Evolutionary conservation across 2,888 invertebrate species (phyloP).

Genomic region (Leucoptera coffeella): DNA sequence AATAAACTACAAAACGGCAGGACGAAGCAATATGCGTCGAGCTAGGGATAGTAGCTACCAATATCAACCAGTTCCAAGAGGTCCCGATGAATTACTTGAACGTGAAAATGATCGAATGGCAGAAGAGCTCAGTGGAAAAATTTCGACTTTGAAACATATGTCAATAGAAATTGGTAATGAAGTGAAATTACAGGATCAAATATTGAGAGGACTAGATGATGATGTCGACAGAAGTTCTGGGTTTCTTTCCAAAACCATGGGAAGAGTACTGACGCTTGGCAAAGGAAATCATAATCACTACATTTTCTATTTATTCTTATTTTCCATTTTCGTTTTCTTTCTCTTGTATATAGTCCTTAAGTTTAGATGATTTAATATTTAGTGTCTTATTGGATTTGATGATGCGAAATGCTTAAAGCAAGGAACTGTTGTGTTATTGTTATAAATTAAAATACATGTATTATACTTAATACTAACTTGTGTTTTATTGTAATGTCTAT

Average conservation of each 20-base stretch:
- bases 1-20: constrained; percentile 50
- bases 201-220: constrained; percentile 81
- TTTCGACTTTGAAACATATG: constrained; percentile 82
- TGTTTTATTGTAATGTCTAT: no score
- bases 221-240: constrained; percentile 88
- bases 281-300: constrained; percentile 83
- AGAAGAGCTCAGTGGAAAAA: constrained; percentile 83
- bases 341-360: constrained; percentile 72
- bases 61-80: constrained; percentile 68
- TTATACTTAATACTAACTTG: no score
- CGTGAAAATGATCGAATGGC: constrained; percentile 88
- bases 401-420: no score
- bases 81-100: constrained; percentile 66
- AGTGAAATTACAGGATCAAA: constrained; percentile 84
- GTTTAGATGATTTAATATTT: no score
- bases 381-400: no score
- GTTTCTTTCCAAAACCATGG: constrained; percentile 80
- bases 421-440: no score
- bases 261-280: constrained; percentile 70
- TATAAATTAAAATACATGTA: no score
- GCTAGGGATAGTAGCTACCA: constrained; percentile 59
- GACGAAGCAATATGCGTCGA: constrained; percentile 37
- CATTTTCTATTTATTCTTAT: constrained; percentile 80
- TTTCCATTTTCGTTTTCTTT: constrained; percentile 81
- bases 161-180: constrained; percentile 86